A percentile compares a stretch with the other conserved stretches of the same genome.
Conservation (phyloP, 2,113 vertebrate species). For the Pollimyrus isidori region DNA sequence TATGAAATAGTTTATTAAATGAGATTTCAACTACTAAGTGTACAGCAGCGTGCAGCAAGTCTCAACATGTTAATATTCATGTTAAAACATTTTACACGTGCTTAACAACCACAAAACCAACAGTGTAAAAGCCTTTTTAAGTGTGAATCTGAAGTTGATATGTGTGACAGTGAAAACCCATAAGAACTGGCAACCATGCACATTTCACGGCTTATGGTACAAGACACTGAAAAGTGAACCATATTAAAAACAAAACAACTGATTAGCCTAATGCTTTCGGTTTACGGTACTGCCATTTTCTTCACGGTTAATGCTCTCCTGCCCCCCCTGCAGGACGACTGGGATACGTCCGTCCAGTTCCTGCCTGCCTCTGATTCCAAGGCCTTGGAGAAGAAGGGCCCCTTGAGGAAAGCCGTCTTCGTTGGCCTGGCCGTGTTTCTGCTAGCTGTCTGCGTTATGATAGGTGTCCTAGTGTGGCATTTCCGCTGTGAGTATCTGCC, state of each 20-base stretch:
- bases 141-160: neutral
- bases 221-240: neutral
- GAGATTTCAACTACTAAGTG: neutral
- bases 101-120: neutral
- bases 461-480: constrained; percentile 54
- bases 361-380: constrained; percentile 30
- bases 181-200: neutral
- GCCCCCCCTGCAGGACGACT: constrained; percentile 29
- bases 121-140: neutral
- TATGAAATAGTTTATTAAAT: neutral
- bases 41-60: neutral
- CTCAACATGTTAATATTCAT: neutral
- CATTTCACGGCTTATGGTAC: neutral
- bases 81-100: neutral
- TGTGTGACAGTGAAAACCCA: neutral
- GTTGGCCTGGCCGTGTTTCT: constrained; percentile 18
- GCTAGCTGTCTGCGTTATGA: constrained; percentile 33
- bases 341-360: constrained; percentile 28
- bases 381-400: constrained; percentile 38
- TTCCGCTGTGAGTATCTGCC: constrained; percentile 50
- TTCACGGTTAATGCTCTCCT: too few species aligned
- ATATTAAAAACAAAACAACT: neutral
- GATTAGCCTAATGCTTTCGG: neutral
- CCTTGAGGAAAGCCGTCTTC: neutral
- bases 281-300: neutral